These are phyloP conservation scores for Notarius lentiginosus DNA, from an alignment of 2,113 vertebrate species.

Conservation along the genomic window DNA sequence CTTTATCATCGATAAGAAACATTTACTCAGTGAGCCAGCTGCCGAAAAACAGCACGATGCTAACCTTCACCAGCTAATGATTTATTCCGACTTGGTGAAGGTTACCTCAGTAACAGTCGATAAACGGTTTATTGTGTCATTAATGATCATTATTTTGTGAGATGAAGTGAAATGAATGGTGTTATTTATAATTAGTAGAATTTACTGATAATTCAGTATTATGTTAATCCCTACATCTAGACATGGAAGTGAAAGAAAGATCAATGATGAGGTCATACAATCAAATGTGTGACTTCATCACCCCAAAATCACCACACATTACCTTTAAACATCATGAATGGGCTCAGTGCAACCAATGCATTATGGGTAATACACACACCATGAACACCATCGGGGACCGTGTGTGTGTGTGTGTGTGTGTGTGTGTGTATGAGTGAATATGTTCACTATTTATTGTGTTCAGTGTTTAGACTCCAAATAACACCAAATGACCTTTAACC, in stretches of 20 bases:
- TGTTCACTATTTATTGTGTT: background rate
- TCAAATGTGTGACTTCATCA: background rate
- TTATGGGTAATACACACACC: background rate
- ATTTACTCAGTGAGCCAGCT: background rate
- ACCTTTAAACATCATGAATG: background rate
- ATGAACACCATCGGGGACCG: background rate
- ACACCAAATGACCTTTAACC: background rate
- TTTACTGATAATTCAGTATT: background rate
- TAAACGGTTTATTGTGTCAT: background rate
- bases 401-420: constrained; percentile 10
- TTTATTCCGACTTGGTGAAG: no score
- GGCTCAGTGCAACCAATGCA: background rate
- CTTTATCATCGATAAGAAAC: background rate
- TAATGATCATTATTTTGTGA: background rate
- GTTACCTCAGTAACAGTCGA: background rate
- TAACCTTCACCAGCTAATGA: background rate
- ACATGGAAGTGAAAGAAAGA: background rate
- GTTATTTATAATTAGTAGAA: background rate
- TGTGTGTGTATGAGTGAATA: background rate
- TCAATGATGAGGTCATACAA: background rate
- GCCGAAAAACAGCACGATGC: background rate
- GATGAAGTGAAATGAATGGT: background rate
- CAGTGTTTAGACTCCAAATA: background rate
- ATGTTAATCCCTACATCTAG: background rate
- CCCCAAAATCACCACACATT: background rate